Base-by-base conservation (phyloP, 2,113 vertebrate species). In the Alligator sinensis region DNA sequence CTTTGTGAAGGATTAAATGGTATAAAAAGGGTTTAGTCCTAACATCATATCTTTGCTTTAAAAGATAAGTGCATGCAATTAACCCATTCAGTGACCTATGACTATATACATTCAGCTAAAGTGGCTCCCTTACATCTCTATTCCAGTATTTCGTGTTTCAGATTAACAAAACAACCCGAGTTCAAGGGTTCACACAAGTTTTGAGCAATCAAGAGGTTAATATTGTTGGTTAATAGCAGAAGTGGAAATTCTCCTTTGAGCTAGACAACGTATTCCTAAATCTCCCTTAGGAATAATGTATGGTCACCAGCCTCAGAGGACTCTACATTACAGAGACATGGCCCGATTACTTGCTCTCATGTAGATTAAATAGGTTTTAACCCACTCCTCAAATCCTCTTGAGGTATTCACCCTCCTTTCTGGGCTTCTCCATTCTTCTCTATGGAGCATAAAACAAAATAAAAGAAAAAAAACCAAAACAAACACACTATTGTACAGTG, bases 11-110 rank as follows among this genome's bases (percentile, higher is more conserved):
- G 92, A 95, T 84, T 89, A 94, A 93, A 95, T 72, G 55, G 38
- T 82, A 59, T 89, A 80, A 91, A 47, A 92, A 89, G 18, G 55
- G 54, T 93, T 96, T 96, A 9, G 4, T 92, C 80, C 84, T 81
- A 93, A 93, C 80, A 28, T 86, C 90, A 5, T 72, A 89, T 90
- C 82, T 90, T 89, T 82, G 91, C 77, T 80, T 95, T 91, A 89
- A 88, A 96, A 97, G 86, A 90, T 82, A 94, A 95, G 84, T 95
- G 79, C 55, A 87, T 92, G 70, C 85, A 93, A 97, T 97, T 96
- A 98, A 94, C 94, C 92, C 78, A 1, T 84, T 90, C 91, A 80
- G 27, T 92, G 88, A 96, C 87, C 95, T 95, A 80, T 89, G 95
- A 82, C 84, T 86, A 84, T 58, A 74, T 34, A 82, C 89, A 83